Base-by-base conservation (phyloP, 2,888 invertebrate species). In the Lithophane ornitopus region DNA sequence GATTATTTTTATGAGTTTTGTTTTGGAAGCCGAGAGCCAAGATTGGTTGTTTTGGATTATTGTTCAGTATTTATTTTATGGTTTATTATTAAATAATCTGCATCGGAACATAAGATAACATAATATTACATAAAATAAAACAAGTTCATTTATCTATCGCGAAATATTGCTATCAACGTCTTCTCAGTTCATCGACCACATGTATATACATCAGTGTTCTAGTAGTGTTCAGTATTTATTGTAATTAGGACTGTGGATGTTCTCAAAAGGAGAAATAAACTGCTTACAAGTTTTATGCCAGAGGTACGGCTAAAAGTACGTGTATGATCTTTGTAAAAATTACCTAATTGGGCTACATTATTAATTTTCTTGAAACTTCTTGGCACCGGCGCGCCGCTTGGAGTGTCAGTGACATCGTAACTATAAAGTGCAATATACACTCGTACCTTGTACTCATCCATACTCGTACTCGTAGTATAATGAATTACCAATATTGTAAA, bases 291-390 rank as follows among this genome's bases (percentile, higher is more conserved):
- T 54, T 62, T 62, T 19, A 41, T 44, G 9, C 2, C 19, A 19
- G 12, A 49, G 12, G 14, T 46, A 22, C 9, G 16, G 8, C n/a
- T 28, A n/a, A 9, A n/a, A 62, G 11, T 3, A 16, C 12, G 19
- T 11, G 56, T n/a, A 67, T 34, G 19, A 19, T 67, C 11, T 67
- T 34, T 54, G 52, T 52, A 54, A 34, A 54, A 54, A 67, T 34
- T 0, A 7, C 7, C 7, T 56, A 54, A 67, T 54, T 52, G 66
- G 16, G 22, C 34, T 34, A 34, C 16, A 34, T n/a, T 49, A 52
- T 67, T 22, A 46, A 58, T 71, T 52, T 68, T 52, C 46, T 22
- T 49, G 12, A 19, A 70, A 49, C 14, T 26, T 70, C n/a, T 70
- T 34, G 22, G 19, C 28, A 44, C n/a, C 14, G 1, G 12, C 26